A percentile compares a stretch with the other conserved stretches of the same genome.
These are phyloP conservation scores for Falco concolor DNA, from an alignment of 2,797 vertebrate species.

Conservation along the genomic window DNA sequence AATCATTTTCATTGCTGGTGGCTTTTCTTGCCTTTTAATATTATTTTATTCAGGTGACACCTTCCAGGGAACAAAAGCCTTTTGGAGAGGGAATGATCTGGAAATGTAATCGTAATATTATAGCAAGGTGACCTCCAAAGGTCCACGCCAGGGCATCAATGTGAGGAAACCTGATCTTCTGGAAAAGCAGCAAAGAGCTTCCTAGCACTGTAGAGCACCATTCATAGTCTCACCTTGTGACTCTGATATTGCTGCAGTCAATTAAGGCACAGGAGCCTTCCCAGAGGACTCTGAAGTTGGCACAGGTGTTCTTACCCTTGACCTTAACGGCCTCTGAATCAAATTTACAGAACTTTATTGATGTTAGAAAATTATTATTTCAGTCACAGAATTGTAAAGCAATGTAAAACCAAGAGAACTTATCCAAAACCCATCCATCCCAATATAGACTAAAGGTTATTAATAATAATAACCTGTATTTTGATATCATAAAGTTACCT, in stretches of 20 bases:
- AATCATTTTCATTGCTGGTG: constrained; percentile 43
- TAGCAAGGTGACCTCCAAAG: constrained; percentile 44
- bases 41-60: constrained; percentile 32
- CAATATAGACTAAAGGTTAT: background rate
- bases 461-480: background rate
- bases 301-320: background rate
- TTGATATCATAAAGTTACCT: background rate
- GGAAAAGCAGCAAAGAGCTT: background rate
- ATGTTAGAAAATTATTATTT: background rate
- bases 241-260: background rate
- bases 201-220: background rate
- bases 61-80: constrained; percentile 18
- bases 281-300: background rate
- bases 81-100: constrained; percentile 40
- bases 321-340: background rate
- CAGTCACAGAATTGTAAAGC: background rate
- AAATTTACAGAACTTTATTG: background rate
- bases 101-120: constrained; percentile 34
- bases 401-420: background rate
- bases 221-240: background rate
- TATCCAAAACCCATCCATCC: background rate
- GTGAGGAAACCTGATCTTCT: constrained; percentile 40
- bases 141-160: background rate
- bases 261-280: background rate
- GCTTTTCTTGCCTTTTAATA: constrained; percentile 40